phyloP scores from a whole-genome alignment of 1,140 invertebrate species.

The Drosophila nikananu region DNA sequence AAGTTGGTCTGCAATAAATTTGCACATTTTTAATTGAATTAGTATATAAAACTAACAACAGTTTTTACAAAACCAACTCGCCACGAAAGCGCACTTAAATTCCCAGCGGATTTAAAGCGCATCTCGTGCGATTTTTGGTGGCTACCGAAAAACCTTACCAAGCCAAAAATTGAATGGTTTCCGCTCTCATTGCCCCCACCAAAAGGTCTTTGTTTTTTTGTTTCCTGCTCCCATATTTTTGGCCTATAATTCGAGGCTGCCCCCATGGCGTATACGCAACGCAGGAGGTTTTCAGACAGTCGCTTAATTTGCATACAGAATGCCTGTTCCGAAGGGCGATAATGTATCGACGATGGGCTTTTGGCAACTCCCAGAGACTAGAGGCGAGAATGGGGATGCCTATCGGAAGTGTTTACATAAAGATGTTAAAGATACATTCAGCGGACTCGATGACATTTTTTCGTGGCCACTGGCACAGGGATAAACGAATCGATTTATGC shows the following conservation, averaged over 20 bases:
- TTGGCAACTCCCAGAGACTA: constrained; percentile 33
- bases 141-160: constrained; percentile 10
- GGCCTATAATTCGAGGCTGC: constrained; percentile 18
- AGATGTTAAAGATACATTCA: constrained; percentile 54
- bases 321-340: constrained; percentile 35
- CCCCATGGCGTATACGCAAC: constrained; percentile 40
- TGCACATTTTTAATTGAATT: constrained; percentile 17
- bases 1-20: constrained; percentile 8
- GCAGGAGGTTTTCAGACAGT: neutral
- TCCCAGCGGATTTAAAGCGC: constrained; percentile 4
- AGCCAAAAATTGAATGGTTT: constrained; percentile 60
- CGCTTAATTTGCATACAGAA: constrained; percentile 64
- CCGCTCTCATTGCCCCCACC: neutral
- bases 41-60: constrained; percentile 7
- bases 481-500: constrained; percentile 71
- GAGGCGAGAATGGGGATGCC: neutral
- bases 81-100: neutral
- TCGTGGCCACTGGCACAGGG: constrained; percentile 24
- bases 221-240: constrained; percentile 15
- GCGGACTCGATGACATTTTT: constrained; percentile 56
- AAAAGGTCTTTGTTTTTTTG: constrained; percentile 17
- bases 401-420: constrained; percentile 38
- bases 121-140: constrained; percentile 6
- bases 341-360: constrained; percentile 59
- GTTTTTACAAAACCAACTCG: neutral